Base-by-base conservation (phyloP, 2,888 invertebrate genomes). In the Eristalinus sepulchralis region DNA sequence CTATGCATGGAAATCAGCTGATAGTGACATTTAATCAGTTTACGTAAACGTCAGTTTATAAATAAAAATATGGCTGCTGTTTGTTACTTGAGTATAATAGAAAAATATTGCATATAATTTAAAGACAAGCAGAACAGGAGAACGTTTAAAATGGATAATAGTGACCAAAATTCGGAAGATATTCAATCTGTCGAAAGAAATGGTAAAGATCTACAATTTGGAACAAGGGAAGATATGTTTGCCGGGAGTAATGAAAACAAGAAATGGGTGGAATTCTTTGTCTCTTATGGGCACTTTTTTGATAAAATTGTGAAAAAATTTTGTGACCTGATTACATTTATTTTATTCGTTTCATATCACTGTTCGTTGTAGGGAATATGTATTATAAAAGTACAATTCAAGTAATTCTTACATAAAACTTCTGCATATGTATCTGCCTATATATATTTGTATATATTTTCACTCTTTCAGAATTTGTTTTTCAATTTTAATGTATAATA, bases 11-110 rank as follows among this genome's bases (percentile, higher is more conserved):
- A 4, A 17, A 57, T 57, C 78, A 78, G 70, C 78, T 78, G 78
- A 22, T 63, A n/a, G 4, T 70, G 63, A 63, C 70, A 36, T 78
- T 3, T 55, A 10, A 4, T n/a, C n/a, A 47, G 47, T 47, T 47
- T 47, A 47, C 24, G 33, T 55, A 81, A 72, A 67, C 39, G 77
- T 85, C 77, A 77, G 63, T 72, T 77, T 47, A 77, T 31, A 72
- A 72, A 66, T 72, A 66, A 85, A 75, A 85, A 82, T 24, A 85
- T 85, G 85, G 85, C 85, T 82, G 82, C 81, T 47, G 24, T 53
- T 72, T 60, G 68, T 79, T 59, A 47, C 20, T 33, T 34, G 17
- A 70, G 36, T 13, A 20, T 5, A 36, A 27, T 66, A 17, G 2
- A 55, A 11, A 72, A 82, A 47, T 62, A 82, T 70, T 76, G 62